Evolutionary conservation across 2,113 vertebrate genomes (phyloP), one percentile per base, ranked within the genome.

Genomic region (Gallinago media): DNA sequence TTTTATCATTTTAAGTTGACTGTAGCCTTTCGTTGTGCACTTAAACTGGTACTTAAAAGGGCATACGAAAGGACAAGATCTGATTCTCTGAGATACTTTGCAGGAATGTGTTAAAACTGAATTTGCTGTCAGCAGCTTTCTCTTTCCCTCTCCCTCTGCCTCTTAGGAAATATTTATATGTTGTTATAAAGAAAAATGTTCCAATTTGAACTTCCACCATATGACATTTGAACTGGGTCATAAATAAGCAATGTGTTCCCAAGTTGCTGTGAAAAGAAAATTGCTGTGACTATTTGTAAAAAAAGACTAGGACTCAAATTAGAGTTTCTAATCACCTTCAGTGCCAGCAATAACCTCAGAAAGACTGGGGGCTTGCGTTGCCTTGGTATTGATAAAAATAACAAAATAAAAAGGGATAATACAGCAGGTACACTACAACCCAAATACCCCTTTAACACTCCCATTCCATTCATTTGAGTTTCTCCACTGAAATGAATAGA

Each of bases 181-280:
- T 79, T 85, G 36, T 85, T 95, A 91, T 92, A 96, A 95, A 92
- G 89, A 91, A 94, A 97, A 94, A 94, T 89, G 76, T 92, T 96
- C 94, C 94, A 93, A 92, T 96, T 96, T 94, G 81, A 62, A 91
- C 54, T 79, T 86, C 58, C 9, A 62, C 58, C 66, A 29, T 70
- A 52, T 38, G 83, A 94, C 92, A 82, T 95, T 97, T 95, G 94
- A 93, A 92, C 96, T 49, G 46, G 66, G 54, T 92, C 91, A 85
- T 95, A 96, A 95, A 96, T 94, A 94, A 96, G 73, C 88, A 88
- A 22, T 34, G 46, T 68, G 76, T 89, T 94, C 80, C 89, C 83
- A 82, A 70, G 92, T 86, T 65, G 46, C 73, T 89, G 46, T 79
- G 58, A 89, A 88, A 91, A 92, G 72, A 90, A 94, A 91, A 92